Evolutionary conservation across 2,797 vertebrate genomes (phyloP).

Genomic region (Poecilia wingei): DNA sequence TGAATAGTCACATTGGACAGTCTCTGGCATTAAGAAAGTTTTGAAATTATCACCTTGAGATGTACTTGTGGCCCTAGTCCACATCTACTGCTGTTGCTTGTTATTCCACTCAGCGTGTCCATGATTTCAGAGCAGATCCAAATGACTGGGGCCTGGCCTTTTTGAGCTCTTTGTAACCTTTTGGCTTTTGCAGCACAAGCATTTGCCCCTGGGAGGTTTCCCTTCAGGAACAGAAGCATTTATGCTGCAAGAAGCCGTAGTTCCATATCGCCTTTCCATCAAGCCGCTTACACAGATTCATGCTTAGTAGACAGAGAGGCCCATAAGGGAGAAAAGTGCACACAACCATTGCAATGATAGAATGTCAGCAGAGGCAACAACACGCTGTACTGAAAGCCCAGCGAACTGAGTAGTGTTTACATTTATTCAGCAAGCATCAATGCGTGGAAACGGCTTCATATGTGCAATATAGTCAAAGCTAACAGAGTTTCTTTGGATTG

Average conservation of each 20-base stretch:
- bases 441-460: slow-evolving; percentile 17
- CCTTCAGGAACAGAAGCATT: slow-evolving; percentile 28
- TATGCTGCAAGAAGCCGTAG: slow-evolving; percentile 16
- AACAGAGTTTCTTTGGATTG: slow-evolving; percentile 38
- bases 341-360: slow-evolving; percentile 23
- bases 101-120: slow-evolving; percentile 8
- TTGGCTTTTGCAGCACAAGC: slow-evolving; percentile 31
- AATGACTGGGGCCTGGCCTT: slow-evolving; percentile 15
- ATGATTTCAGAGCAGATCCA: slow-evolving; percentile 11
- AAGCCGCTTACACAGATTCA: slow-evolving; percentile 39
- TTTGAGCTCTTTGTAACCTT: slow-evolving; percentile 32
- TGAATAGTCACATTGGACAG: slow-evolving; percentile 57
- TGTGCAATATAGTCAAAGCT: slow-evolving; percentile 37
- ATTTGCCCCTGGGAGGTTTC: slow-evolving; percentile 25
- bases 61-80: slow-evolving; percentile 5
- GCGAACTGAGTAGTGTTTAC: slow-evolving; percentile 39
- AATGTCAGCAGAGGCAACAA: slow-evolving; percentile 44
- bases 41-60: slow-evolving; percentile 40
- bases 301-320: slow-evolving; percentile 20
- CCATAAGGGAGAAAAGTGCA: slow-evolving; percentile 17
- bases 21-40: slow-evolving; percentile 44
- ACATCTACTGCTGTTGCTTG: slow-evolving; percentile 11
- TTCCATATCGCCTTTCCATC: slow-evolving; percentile 42
- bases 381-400: slow-evolving; percentile 29
- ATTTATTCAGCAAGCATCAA: slow-evolving; percentile 33